phyloP scores from a whole-genome alignment of 2,113 vertebrate genomes.

The Aptenodytes patagonicus region DNA sequence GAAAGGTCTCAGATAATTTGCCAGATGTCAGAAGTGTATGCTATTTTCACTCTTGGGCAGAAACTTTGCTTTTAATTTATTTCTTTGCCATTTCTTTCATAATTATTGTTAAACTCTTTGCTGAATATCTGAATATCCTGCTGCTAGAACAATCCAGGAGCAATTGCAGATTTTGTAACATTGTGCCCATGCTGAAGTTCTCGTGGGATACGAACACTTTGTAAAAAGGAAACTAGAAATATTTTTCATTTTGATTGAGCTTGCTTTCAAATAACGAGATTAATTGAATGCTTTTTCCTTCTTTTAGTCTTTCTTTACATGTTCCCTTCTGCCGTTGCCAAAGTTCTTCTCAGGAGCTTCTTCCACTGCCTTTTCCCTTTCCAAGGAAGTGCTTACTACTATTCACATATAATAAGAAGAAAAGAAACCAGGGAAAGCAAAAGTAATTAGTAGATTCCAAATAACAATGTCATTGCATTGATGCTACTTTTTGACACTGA shows the following conservation, averaged over 20 bases:
- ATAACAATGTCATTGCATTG: background rate
- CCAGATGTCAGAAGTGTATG: background rate
- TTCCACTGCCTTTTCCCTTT: background rate
- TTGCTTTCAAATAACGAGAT: background rate
- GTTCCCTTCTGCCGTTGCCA: background rate
- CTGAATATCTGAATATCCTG: background rate
- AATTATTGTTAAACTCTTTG: background rate
- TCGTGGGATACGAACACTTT: background rate
- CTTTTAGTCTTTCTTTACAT: background rate
- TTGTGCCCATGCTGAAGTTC: background rate
- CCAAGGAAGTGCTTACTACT: background rate
- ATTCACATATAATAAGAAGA: background rate
- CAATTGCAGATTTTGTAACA: background rate
- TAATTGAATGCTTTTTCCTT: background rate
- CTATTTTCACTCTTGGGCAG: background rate
- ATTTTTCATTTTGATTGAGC: background rate
- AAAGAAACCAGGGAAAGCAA: background rate
- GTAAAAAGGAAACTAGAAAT: background rate
- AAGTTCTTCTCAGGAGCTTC: background rate
- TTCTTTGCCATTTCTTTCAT: background rate
- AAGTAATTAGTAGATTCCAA: background rate
- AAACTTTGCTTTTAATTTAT: background rate
- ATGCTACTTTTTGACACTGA: conserved; percentile 2
- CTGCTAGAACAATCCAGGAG: background rate
- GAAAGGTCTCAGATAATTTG: background rate